phyloP scores from a whole-genome alignment of 2,113 vertebrate species.

The Campylorhamphus procurvoides region DNA sequence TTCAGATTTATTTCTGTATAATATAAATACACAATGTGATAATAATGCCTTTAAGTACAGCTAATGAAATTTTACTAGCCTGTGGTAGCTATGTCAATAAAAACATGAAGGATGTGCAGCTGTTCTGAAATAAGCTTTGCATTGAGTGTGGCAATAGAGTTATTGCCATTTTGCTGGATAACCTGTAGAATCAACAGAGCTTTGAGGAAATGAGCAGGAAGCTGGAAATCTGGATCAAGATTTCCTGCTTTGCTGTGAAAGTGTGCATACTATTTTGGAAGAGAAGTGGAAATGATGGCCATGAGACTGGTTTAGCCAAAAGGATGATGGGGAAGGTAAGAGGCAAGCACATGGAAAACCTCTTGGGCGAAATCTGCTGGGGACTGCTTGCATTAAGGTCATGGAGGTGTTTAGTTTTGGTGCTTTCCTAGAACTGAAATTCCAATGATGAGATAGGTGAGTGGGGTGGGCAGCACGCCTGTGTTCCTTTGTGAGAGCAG shows the following conservation, averaged over 20 bases:
- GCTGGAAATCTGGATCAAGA: not conserved
- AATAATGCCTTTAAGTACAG: conserved; percentile 18
- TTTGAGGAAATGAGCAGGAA: not conserved
- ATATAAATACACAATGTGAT: conserved; percentile 1
- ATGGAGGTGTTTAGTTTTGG: not conserved
- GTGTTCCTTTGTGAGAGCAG: rapidly evolving
- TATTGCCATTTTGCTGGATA: not conserved
- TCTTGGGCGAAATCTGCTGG: not conserved
- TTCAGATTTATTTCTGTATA: conserved; percentile 8
- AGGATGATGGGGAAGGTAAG: not conserved
- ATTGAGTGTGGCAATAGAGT: not conserved
- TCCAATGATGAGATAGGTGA: not conserved
- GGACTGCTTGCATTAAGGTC: rapidly evolving
- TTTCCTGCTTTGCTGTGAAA: not conserved
- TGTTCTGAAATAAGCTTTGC: conserved; percentile 15
- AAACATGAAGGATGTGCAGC: conserved; percentile 27
- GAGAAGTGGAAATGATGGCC: not conserved
- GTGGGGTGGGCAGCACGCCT: no score
- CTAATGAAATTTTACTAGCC: conserved; percentile 57
- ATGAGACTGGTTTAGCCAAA: not conserved
- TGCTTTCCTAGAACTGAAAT: not conserved
- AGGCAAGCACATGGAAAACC: not conserved
- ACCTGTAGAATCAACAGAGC: not conserved
- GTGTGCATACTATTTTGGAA: not conserved
- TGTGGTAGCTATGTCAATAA: conserved; percentile 40